Evolutionary conservation across 2,797 vertebrate species (phyloP).

Genomic region (Hylomyscus alleni): DNA sequence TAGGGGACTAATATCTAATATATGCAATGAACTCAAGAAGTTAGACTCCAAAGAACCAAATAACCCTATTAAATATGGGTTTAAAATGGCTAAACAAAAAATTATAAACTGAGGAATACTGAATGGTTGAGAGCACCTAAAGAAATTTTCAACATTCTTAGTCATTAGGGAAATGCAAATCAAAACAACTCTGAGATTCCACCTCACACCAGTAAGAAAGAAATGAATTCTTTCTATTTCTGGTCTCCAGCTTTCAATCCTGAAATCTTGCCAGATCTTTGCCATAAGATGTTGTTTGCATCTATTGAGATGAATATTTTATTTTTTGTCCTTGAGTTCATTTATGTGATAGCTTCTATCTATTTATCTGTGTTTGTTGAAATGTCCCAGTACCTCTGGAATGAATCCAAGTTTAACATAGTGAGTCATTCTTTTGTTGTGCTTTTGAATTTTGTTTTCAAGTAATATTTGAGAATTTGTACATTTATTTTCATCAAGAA

Average conservation of each 20-base stretch:
- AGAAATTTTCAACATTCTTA: no score
- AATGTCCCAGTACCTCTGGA: neutral
- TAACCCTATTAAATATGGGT: no score
- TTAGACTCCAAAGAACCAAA: no score
- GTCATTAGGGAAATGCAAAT: no score
- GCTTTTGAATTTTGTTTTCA: neutral
- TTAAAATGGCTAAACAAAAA: no score
- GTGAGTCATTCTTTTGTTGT: neutral
- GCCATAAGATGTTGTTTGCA: neutral
- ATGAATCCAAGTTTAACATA: neutral
- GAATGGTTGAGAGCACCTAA: no score
- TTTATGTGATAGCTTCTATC: neutral
- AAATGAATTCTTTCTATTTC: neutral
- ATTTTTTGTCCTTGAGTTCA: constrained; percentile 10
- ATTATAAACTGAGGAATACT: no score
- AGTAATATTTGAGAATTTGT: neutral
- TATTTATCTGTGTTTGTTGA: neutral
- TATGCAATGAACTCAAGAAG: no score
- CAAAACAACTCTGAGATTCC: no score
- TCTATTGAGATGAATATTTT: neutral
- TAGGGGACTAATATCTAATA: no score
- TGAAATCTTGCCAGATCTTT: neutral
- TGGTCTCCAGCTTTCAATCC: neutral
- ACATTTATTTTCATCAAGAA: neutral
- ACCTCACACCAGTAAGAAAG: no score